Percentiles rank a stretch among this genome's conserved stretches.
phyloP scores from a whole-genome alignment of 2,113 vertebrate species.

The Patagioenas fasciata region DNA sequence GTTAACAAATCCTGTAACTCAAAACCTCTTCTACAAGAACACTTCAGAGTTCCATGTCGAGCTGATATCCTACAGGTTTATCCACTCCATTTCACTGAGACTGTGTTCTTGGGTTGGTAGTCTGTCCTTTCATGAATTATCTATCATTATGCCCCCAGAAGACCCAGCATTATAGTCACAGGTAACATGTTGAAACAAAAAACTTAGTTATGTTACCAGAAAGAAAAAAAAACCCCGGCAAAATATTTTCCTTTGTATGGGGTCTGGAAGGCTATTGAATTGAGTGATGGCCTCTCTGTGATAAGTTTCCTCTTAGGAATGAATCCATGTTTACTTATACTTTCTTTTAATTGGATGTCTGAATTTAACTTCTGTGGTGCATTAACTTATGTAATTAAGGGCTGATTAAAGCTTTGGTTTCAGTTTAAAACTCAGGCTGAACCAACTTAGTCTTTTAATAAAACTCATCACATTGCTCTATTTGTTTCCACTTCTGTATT shows the following conservation, averaged over 20 bases:
- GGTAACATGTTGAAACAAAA: not conserved
- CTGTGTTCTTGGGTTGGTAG: not conserved
- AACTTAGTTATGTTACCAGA: not conserved
- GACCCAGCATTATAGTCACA: not conserved
- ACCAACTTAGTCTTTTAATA: slow-evolving; percentile 7
- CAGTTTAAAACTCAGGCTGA: not conserved
- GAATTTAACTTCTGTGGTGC: slow-evolving; percentile 28
- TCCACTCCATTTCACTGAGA: not conserved
- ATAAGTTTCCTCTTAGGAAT: not conserved
- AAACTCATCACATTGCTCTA: not conserved
- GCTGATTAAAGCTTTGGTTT: slow-evolving; percentile 38
- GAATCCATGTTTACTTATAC: slow-evolving; percentile 15
- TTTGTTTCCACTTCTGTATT: not conserved
- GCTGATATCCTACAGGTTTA: not conserved
- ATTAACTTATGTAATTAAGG: slow-evolving; percentile 43
- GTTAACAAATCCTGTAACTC: not conserved
- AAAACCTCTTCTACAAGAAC: not conserved
- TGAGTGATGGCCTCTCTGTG: not conserved
- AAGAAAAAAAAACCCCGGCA: not conserved
- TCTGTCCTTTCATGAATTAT: not conserved
- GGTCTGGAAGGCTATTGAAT: not conserved
- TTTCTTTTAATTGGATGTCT: slow-evolving; percentile 5
- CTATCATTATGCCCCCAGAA: not conserved
- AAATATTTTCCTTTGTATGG: slow-evolving; percentile 30
- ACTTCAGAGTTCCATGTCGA: not conserved